Conservation (phyloP, 2,797 vertebrate genomes). For the Sylvia borin region DNA sequence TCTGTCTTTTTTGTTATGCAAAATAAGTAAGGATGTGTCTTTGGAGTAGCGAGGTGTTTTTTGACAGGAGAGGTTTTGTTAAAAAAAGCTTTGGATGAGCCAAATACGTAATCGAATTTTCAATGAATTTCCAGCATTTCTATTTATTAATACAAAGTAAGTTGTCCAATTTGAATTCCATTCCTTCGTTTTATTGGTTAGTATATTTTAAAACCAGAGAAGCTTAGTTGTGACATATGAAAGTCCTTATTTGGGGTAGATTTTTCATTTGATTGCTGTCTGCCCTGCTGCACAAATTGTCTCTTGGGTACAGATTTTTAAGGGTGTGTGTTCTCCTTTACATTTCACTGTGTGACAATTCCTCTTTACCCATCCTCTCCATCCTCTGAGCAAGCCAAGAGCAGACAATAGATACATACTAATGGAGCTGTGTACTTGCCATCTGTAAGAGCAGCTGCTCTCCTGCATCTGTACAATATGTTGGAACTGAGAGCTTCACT, state of each 20-base stretch:
- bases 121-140: slow-evolving; percentile 60
- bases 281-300: slow-evolving; percentile 80
- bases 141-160: slow-evolving; percentile 54
- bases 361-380: slow-evolving; percentile 87
- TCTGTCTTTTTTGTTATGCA: slow-evolving; percentile 54
- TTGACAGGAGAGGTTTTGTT: background rate
- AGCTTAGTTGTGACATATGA: slow-evolving; percentile 76
- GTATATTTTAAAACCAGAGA: slow-evolving; percentile 72
- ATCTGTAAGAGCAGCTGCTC: slow-evolving; percentile 99
- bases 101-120: slow-evolving; percentile 52
- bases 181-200: slow-evolving; percentile 71
- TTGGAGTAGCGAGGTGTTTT: background rate
- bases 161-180: slow-evolving; percentile 68
- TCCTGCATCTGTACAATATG: slow-evolving; percentile 99
- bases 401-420: slow-evolving; percentile 99
- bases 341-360: slow-evolving; percentile 90
- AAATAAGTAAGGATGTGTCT: slow-evolving; percentile 43
- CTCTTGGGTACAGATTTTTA: slow-evolving; percentile 76
- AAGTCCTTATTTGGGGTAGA: slow-evolving; percentile 80
- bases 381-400: slow-evolving; percentile 92
- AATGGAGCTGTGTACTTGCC: slow-evolving; percentile 99
- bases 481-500: slow-evolving; percentile 95
- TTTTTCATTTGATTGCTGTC: slow-evolving; percentile 78
- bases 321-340: slow-evolving; percentile 67
- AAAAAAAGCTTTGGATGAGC: slow-evolving; percentile 32